Evolutionary conservation across 2,113 vertebrate species (phyloP).

Genomic region (Zosterops hypoxanthus): DNA sequence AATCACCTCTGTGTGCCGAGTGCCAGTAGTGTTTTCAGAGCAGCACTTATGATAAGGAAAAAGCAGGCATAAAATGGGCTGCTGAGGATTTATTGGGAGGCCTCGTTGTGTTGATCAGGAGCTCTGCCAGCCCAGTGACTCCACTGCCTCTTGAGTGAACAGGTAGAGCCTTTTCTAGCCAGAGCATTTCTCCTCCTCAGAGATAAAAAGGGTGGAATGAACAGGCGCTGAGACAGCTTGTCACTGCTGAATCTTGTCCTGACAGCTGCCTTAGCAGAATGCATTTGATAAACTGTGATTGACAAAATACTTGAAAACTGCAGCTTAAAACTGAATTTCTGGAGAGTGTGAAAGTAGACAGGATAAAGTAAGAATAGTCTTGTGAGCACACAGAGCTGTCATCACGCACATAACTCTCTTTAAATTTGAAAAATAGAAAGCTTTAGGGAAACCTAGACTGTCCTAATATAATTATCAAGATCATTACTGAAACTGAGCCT

Average conservation of each 20-base stretch:
- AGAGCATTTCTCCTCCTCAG: constrained; percentile 28
- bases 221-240: constrained; percentile 62
- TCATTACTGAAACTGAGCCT: background rate
- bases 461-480: constrained; percentile 11
- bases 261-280: constrained; percentile 70
- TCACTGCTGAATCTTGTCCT: constrained; percentile 65
- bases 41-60: constrained; percentile 62
- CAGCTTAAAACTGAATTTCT: constrained; percentile 57
- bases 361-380: constrained; percentile 52
- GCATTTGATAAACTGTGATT: constrained; percentile 73
- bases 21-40: constrained; percentile 58
- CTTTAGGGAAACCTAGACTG: background rate
- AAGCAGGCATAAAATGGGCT: constrained; percentile 51
- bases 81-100: constrained; percentile 59
- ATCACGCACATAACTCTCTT: background rate
- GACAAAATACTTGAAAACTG: constrained; percentile 72
- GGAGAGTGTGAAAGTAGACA: constrained; percentile 40
- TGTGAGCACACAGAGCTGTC: constrained; percentile 34
- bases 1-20: constrained; percentile 42
- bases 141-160: constrained; percentile 21
- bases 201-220: constrained; percentile 61
- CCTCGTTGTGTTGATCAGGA: constrained; percentile 41
- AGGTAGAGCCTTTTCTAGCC: constrained; percentile 51
- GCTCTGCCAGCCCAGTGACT: constrained; percentile 4
- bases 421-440: background rate